Evolutionary conservation across 2,797 vertebrate species (phyloP), one percentile per base, ranked within the genome.

Genomic region (Anolis apletophallus): DNA sequence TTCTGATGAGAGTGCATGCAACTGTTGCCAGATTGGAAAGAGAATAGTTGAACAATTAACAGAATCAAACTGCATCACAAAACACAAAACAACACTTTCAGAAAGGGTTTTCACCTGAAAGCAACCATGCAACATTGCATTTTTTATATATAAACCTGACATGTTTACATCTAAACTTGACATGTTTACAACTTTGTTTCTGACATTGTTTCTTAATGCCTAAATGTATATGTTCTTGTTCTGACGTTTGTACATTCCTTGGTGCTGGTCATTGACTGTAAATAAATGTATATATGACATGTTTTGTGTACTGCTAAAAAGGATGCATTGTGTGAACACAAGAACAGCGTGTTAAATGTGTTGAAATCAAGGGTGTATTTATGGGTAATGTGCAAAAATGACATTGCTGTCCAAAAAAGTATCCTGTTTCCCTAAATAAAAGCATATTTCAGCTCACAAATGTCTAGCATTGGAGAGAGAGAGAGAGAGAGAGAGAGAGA

Each of bases 31-130:
- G 34, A 76, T 19, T 84, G 78, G 83, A 32, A 5, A 3, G 0
- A 0, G 46, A 57, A 40, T 32, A 12, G 85, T 40, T 57, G 21
- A 88, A 91, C 0, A 2, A 32, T 32, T 26, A 86, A 21, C 1
- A 57, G 69, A 80, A 85, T 32, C 12, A 80, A 0, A 23, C 0
- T 1, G 34, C 79, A 54, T 55, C 1, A 29, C 72, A 72, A 80
- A 83, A 71, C 1, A 29, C 72, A 72, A 80, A 83, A 71, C n/a
- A 84, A 16, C 88, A 72, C 55, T 68, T 83, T 59, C 73, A 74
- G 69, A 55, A 57, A 36, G 40, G 46, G 50, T 21, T 32, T 73
- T 55, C 14, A 61, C 54, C 14, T 7, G 52, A 36, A 74, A 64
- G 8, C 11, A 74, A 11, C 11, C 4, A 9, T 5, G 23, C 6